Percentiles rank a stretch among this genome's conserved stretches.
Conservation (phyloP, 1,140 invertebrate species). For the Anadara kagoshimensis region DNA sequence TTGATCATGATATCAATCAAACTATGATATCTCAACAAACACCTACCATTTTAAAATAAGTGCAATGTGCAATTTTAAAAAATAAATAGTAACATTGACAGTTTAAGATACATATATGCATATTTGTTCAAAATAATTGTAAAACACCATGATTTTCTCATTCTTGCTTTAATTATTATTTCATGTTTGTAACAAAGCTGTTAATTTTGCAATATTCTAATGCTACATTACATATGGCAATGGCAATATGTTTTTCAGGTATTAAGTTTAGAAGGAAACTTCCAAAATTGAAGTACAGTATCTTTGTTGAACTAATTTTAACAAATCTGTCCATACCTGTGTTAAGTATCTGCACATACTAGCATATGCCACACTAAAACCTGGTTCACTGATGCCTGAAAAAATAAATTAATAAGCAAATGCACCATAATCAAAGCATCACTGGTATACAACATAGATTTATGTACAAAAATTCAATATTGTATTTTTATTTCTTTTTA, state of each 20-base stretch:
- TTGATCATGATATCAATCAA: not conserved
- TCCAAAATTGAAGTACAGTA: too few species aligned
- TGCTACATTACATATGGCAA: too few species aligned
- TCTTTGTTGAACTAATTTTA: not conserved
- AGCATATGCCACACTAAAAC: constrained; percentile 93
- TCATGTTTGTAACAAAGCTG: not conserved
- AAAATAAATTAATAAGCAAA: constrained; percentile 33
- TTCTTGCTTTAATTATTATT: too few species aligned
- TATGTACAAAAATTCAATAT: not conserved
- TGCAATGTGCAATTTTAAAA: too few species aligned
- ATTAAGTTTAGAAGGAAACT: too few species aligned
- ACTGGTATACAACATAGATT: not conserved
- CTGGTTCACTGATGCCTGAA: constrained; percentile 91
- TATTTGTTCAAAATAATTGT: too few species aligned
- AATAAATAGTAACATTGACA: too few species aligned
- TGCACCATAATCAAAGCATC: not conserved
- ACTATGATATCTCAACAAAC: not conserved
- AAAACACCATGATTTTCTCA: too few species aligned
- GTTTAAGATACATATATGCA: too few species aligned
- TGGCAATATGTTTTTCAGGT: too few species aligned
- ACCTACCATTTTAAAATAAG: too few species aligned
- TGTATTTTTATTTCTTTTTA: not conserved
- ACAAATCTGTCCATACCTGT: constrained; percentile 54
- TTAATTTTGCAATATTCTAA: not conserved
- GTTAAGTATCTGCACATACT: constrained; percentile 79